phyloP scores from a whole-genome alignment of 1,140 invertebrate species.

The Atopsyche davidsoni region DNA sequence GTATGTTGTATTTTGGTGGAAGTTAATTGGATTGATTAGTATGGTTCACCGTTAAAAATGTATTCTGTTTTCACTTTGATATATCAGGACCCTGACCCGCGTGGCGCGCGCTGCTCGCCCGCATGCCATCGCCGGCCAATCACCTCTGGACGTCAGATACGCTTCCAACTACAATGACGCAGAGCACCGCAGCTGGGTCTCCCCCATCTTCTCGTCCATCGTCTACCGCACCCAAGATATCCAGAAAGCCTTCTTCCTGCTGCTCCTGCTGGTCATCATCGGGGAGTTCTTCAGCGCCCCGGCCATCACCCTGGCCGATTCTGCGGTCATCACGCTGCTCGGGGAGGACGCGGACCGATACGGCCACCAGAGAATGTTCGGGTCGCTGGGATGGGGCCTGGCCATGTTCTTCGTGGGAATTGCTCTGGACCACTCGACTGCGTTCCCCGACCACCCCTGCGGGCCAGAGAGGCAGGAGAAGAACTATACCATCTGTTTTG shows the following conservation, averaged over 20 bases:
- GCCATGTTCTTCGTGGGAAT: conserved; percentile 99
- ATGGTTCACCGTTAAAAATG: too few species aligned
- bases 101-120: conserved; percentile 14
- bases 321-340: conserved; percentile 84
- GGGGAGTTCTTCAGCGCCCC: conserved; percentile 98
- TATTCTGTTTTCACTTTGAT: conserved; percentile 3
- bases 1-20: too few species aligned
- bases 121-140: conserved; percentile 23
- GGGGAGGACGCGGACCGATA: conserved; percentile 90
- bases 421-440: conserved; percentile 93
- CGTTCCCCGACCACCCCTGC: conserved; percentile 85
- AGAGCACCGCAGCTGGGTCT: conserved; percentile 72
- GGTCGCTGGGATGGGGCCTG: conserved; percentile 94
- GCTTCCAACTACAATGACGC: conserved; percentile 78
- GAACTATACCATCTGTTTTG: conserved; percentile 98
- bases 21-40: too few species aligned
- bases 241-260: conserved; percentile 91
- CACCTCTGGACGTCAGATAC: conserved; percentile 68
- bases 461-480: conserved; percentile 82
- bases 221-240: conserved; percentile 86
- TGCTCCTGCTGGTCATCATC: conserved; percentile 86
- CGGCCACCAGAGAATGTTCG: conserved; percentile 97
- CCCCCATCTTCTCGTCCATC: conserved; percentile 87
- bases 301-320: conserved; percentile 94
- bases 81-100: conserved; percentile 14